Base-by-base conservation (phyloP, 2,113 vertebrate species). In the Xyliphius kryptos region DNA sequence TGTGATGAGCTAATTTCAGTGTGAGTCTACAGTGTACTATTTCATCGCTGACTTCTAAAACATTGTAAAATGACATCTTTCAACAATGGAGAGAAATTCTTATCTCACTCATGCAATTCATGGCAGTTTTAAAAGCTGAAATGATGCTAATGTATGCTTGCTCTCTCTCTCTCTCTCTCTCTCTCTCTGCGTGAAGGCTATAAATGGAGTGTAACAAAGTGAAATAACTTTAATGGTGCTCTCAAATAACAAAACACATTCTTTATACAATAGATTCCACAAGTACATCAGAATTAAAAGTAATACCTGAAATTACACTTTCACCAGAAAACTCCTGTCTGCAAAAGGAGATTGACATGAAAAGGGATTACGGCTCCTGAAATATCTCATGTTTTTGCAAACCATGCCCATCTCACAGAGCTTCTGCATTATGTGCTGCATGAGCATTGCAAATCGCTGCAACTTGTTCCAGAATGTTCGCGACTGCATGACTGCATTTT, bases 11-110 rank as follows among this genome's bases (percentile, higher is more conserved):
- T n/a, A n/a, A n/a, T n/a, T n/a, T n/a, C n/a, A n/a, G n/a, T n/a
- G n/a, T n/a, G n/a, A n/a, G n/a, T n/a, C n/a, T n/a, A n/a, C n/a
- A n/a, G n/a, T n/a, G n/a, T n/a, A n/a, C n/a, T n/a, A n/a, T n/a
- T n/a, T n/a, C n/a, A n/a, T n/a, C n/a, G n/a, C 87, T 89, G 87
- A 91, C 89, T 89, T 86, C 85, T 88, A 89, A 89, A 89, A 89
- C 86, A 89, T 88, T 89, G 88, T 88, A 87, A 90, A 90, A 91
- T 90, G 87, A 90, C 89, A 92, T 87, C 87, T 90, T 89, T 92
- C 90, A 90, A 90, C 89, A n/a, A n/a, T n/a, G n/a, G n/a, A 90
- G 43, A 63, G 20, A 67, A 63, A 58, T 55, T 67, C 59, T 67
- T 49, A 89, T 91, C 48, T 88, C 86, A 86, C 86, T 86, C 86